Evolutionary conservation across 2,797 vertebrate species (phyloP).

Genomic region (Rhinichthys osculus): DNA sequence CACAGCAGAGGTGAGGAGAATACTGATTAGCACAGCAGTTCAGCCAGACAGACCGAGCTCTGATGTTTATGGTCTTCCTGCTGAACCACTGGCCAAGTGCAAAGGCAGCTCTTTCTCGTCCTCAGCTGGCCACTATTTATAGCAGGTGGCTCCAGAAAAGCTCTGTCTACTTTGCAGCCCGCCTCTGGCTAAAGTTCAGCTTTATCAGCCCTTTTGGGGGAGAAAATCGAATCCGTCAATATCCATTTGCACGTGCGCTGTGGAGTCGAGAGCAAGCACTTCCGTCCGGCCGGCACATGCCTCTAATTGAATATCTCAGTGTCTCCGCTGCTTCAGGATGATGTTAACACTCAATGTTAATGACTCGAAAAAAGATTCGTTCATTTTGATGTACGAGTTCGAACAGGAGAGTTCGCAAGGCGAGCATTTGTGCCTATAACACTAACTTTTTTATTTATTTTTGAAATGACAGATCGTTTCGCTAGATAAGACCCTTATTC

Average conservation of each 20-base stretch:
- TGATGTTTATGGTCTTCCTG: constrained; percentile 53
- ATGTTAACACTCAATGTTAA: constrained; percentile 11
- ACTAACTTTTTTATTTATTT: too few relatives aligned
- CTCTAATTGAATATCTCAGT: constrained; percentile 42
- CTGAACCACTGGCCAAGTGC: constrained; percentile 57
- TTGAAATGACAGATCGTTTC: too few relatives aligned
- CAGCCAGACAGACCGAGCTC: constrained; percentile 34
- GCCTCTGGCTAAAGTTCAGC: constrained; percentile 69
- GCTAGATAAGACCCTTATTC: too few relatives aligned
- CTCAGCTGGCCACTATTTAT: constrained; percentile 61
- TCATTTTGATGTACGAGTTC: too few relatives aligned
- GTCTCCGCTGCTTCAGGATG: constrained; percentile 22
- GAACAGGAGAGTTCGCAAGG: too few relatives aligned
- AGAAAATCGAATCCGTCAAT: constrained; percentile 69
- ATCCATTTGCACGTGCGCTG: constrained; percentile 66
- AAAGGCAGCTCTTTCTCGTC: constrained; percentile 59
- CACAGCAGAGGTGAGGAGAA: constrained; percentile 42
- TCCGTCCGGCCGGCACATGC: neutral
- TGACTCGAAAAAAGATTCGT: too few relatives aligned
- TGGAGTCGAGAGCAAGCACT: constrained; percentile 47
- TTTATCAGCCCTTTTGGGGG: constrained; percentile 69
- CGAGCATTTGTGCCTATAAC: too few relatives aligned
- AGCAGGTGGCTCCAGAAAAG: constrained; percentile 39
- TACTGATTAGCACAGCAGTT: constrained; percentile 54
- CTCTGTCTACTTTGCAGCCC: constrained; percentile 17